These are phyloP conservation scores for Babylonia areolata DNA, from an alignment of 1,140 invertebrate species.

Conservation along the genomic window DNA sequence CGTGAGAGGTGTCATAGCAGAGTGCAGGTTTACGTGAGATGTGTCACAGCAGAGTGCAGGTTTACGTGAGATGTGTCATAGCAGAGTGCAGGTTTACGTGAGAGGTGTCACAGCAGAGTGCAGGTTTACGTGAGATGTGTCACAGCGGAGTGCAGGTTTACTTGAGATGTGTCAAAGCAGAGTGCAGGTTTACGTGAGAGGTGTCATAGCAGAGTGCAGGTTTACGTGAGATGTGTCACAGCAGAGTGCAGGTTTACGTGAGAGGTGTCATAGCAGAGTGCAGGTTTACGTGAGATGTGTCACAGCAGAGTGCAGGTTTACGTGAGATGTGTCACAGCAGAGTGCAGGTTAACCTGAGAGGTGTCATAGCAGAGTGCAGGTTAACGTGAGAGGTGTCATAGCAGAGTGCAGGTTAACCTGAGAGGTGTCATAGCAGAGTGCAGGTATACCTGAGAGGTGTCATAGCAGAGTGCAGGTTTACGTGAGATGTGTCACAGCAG, in stretches of 20 bases:
- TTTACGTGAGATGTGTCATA: constrained; percentile 73
- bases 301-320: constrained; percentile 61
- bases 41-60: constrained; percentile 69
- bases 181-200: constrained; percentile 60
- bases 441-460: constrained; percentile 69
- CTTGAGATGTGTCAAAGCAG: constrained; percentile 74
- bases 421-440: constrained; percentile 71
- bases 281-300: constrained; percentile 70
- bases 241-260: constrained; percentile 53
- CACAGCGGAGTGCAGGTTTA: constrained; percentile 61
- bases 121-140: constrained; percentile 70
- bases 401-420: constrained; percentile 49
- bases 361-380: no score
- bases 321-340: no score
- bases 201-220: constrained; percentile 62
- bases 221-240: constrained; percentile 73
- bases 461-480: constrained; percentile 39
- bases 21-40: constrained; percentile 63
- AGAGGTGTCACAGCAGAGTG: constrained; percentile 73
- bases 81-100: constrained; percentile 53
- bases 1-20: constrained; percentile 73
- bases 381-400: no score
- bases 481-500: constrained; percentile 75
- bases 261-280: constrained; percentile 71
- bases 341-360: constrained; percentile 70